Conservation (phyloP, 2,113 vertebrate species). For the Sinocyclocheilus anshuiensis region DNA sequence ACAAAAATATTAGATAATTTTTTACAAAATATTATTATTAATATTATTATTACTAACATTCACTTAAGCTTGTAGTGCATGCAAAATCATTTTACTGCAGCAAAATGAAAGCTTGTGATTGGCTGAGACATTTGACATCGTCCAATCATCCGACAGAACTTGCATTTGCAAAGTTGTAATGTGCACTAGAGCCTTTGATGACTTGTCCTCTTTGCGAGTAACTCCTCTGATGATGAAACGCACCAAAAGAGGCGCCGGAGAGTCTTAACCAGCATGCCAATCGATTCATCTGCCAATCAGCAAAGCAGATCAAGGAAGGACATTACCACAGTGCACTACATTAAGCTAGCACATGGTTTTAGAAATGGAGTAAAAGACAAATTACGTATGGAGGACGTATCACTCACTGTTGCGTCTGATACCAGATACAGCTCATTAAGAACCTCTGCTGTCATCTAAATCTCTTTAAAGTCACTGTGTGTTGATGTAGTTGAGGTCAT, state of each 20-base stretch:
- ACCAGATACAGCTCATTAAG: constrained; percentile 29
- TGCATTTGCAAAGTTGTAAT: constrained; percentile 17
- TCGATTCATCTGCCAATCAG: constrained; percentile 41
- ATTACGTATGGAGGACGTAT: constrained; percentile 20
- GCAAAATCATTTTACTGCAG: constrained; percentile 16
- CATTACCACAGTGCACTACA: constrained; percentile 29
- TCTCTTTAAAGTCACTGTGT: background rate
- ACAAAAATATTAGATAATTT: too few relatives aligned
- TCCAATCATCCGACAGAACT: constrained; percentile 16
- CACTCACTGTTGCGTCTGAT: constrained; percentile 3
- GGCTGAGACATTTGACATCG: background rate
- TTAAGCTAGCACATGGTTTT: constrained; percentile 21
- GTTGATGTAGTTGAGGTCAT: constrained; percentile 9
- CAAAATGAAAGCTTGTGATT: constrained; percentile 13
- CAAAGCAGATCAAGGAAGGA: constrained; percentile 33
- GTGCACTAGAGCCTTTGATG: constrained; percentile 17
- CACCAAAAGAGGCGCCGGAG: constrained; percentile 23
- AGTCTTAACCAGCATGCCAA: constrained; percentile 33
- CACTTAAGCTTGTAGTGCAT: background rate
- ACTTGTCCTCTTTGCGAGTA: constrained; percentile 10
- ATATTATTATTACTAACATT: background rate
- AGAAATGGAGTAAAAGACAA: constrained; percentile 18
- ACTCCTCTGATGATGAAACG: constrained; percentile 36
- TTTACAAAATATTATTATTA: background rate
- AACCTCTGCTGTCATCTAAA: constrained; percentile 25